Conservation (phyloP, 2,113 vertebrate genomes). For the Mixornis gularis region DNA sequence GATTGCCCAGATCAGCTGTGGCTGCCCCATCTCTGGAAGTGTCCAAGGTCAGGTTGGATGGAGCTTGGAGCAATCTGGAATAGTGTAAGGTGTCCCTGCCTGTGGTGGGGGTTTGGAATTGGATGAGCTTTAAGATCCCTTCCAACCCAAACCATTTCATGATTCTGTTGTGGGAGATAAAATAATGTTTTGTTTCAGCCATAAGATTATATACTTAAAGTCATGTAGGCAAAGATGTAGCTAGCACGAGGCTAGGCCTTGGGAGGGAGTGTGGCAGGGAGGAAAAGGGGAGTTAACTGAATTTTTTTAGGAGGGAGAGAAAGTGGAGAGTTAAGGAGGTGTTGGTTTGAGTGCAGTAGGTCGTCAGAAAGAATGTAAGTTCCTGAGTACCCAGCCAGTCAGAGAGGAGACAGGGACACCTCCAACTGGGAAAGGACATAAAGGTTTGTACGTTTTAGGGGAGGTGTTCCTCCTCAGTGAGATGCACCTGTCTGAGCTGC, state of each 20-base stretch:
- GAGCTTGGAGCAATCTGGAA: neutral
- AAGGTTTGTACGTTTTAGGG: neutral
- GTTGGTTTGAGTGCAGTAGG: neutral
- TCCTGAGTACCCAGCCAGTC: neutral
- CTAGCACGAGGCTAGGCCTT: neutral
- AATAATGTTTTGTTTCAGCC: neutral
- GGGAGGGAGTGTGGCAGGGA: neutral
- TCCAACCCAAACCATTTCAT: neutral
- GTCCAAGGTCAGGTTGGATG: neutral
- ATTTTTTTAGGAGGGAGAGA: neutral
- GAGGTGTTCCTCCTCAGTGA: neutral
- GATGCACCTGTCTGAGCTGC: neutral
- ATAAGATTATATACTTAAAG: neutral
- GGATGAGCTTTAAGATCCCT: neutral
- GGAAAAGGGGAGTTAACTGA: neutral
- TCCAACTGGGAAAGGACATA: accelerated
- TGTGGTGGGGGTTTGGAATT: neutral
- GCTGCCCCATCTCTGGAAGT: neutral
- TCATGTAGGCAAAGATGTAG: neutral
- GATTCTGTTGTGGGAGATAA: neutral
- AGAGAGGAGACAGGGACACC: neutral
- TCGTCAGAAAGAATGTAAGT: neutral
- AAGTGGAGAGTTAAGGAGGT: neutral
- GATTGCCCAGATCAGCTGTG: neutral
- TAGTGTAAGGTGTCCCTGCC: neutral